These are phyloP conservation scores for Dryobates pubescens DNA, from an alignment of 2,797 vertebrate genomes.

Conservation along the genomic window DNA sequence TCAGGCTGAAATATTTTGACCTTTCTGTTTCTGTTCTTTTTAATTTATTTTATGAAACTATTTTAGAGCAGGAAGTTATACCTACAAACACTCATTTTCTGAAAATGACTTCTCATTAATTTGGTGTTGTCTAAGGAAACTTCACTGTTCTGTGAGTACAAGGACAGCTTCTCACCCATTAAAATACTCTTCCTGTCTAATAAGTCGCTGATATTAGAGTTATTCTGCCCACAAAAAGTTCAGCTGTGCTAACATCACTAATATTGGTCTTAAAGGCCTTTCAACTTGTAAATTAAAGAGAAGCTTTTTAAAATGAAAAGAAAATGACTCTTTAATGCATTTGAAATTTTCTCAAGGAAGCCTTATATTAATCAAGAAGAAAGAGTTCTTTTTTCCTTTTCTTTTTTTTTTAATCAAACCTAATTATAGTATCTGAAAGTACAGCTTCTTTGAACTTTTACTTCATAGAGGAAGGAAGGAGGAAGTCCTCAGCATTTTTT, in stretches of 20 bases:
- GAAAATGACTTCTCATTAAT: background rate
- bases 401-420: background rate
- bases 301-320: slow-evolving; percentile 24
- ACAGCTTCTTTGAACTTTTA: slow-evolving; percentile 30
- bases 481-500: background rate
- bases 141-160: background rate
- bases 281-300: slow-evolving; percentile 36
- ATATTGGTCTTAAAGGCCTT: slow-evolving; percentile 19
- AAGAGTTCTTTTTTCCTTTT: background rate
- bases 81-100: background rate
- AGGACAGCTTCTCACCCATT: background rate
- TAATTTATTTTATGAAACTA: background rate
- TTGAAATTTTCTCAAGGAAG: slow-evolving; percentile 35
- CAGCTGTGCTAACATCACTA: background rate
- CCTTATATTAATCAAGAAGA: slow-evolving; percentile 30
- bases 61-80: background rate
- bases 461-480: slow-evolving; percentile 13
- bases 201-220: background rate
- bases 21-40: background rate
- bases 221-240: background rate
- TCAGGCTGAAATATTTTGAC: background rate
- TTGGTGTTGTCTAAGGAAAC: background rate
- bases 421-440: slow-evolving; percentile 42
- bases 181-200: background rate
- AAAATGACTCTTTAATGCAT: slow-evolving; percentile 11